Conservation (phyloP, 2,888 invertebrate species). For the Drosophila buzzatii region DNA sequence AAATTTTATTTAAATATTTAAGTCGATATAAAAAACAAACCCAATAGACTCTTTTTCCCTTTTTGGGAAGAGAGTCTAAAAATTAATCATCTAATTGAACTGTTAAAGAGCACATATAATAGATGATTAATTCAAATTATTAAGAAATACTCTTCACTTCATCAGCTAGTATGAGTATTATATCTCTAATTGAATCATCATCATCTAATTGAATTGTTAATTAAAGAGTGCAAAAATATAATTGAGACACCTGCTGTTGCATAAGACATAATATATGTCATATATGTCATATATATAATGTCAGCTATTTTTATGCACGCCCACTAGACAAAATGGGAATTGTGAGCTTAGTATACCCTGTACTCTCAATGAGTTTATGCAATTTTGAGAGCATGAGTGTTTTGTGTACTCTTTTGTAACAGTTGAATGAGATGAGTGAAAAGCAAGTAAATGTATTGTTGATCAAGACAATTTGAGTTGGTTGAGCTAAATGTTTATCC, state of each 20-base stretch:
- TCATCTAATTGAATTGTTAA: not conserved
- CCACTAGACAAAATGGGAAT: conserved; percentile 4
- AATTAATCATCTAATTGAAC: not conserved
- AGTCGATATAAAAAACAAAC: no score
- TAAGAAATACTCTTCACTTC: not conserved
- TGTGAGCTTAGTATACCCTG: conserved; percentile 12
- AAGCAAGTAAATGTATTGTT: not conserved
- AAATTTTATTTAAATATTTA: no score
- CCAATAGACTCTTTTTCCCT: no score
- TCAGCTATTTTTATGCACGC: conserved; percentile 38
- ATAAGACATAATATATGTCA: conserved; percentile 12
- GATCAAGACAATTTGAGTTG: no score
- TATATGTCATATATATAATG: conserved; percentile 46
- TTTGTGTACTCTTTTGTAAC: not conserved
- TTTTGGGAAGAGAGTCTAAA: no score
- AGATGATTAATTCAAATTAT: not conserved
- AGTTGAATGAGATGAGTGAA: not conserved
- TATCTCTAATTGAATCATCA: no score
- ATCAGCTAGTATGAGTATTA: no score
- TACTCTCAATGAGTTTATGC: not conserved
- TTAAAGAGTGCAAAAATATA: not conserved
- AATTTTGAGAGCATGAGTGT: not conserved
- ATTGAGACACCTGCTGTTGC: not conserved
- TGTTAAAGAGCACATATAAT: not conserved
- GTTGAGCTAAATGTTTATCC: no score